phyloP scores from a whole-genome alignment of 2,113 vertebrate genomes.

The Sceloporus undulatus region DNA sequence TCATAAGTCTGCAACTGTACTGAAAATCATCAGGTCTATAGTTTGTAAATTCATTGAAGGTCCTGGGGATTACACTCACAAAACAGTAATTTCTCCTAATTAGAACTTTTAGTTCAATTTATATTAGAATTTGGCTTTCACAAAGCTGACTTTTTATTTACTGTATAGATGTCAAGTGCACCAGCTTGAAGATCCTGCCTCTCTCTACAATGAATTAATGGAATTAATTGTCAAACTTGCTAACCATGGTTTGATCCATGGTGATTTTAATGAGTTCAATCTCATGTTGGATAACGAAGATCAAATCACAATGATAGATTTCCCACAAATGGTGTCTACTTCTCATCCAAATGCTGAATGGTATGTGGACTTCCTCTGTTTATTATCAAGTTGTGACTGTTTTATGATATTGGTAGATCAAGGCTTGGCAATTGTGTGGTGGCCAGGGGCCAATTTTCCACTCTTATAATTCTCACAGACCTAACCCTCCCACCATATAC shows the following conservation, averaged over 20 bases:
- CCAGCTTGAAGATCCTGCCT: slow-evolving; percentile 87
- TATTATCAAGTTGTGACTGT: neutral
- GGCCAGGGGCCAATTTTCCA: too few species aligned
- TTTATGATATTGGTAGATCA: neutral
- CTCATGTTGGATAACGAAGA: slow-evolving; percentile 92
- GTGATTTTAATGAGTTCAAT: slow-evolving; percentile 99
- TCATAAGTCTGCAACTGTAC: neutral
- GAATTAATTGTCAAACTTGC: slow-evolving; percentile 95
- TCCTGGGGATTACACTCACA: neutral
- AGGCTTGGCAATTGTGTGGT: too few species aligned
- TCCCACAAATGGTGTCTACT: slow-evolving; percentile 98
- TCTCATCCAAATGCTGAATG: slow-evolving; percentile 96
- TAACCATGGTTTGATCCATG: slow-evolving; percentile 95
- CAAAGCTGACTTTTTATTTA: neutral
- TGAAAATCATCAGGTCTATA: neutral
- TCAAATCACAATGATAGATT: slow-evolving; percentile 95
- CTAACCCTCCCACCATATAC: too few species aligned
- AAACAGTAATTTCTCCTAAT: neutral
- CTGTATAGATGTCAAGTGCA: slow-evolving; percentile 88
- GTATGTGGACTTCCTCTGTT: slow-evolving; percentile 71
- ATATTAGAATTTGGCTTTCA: neutral
- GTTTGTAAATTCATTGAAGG: neutral
- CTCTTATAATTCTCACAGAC: too few species aligned
- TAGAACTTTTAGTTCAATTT: neutral
- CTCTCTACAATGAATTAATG: slow-evolving; percentile 94